Evolutionary conservation across 2,113 vertebrate genomes (phyloP).

Genomic region (Chaetodon auriga): DNA sequence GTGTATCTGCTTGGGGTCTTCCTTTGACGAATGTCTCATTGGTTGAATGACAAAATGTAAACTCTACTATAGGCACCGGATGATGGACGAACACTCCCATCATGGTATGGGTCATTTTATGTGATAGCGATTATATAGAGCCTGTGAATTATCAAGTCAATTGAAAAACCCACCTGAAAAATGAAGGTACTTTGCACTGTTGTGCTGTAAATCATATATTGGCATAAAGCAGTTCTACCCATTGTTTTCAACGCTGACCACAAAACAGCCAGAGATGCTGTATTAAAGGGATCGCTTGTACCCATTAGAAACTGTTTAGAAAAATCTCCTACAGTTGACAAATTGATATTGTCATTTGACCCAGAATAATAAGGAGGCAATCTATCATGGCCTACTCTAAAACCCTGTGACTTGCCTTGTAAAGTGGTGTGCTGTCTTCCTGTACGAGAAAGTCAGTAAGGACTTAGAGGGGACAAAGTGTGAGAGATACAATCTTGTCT

Average conservation of each 20-base stretch:
- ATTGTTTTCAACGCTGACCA: neutral
- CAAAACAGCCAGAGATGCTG: neutral
- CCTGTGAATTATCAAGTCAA: neutral
- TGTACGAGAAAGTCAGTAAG: slow-evolving; percentile 37
- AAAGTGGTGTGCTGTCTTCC: neutral
- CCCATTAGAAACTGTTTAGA: neutral
- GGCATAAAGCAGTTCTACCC: neutral
- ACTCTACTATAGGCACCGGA: neutral
- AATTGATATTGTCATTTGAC: neutral
- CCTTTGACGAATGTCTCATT: neutral
- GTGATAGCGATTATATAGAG: neutral
- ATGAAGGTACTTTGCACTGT: neutral
- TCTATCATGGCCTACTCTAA: neutral
- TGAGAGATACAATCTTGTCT: slow-evolving; percentile 55
- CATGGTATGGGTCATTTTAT: neutral
- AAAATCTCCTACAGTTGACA: neutral
- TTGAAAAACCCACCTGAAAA: neutral
- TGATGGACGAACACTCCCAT: neutral
- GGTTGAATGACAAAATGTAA: neutral
- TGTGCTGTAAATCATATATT: neutral
- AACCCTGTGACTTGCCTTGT: neutral
- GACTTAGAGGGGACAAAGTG: slow-evolving; percentile 28
- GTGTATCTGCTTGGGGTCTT: neutral
- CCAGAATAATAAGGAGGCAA: neutral
- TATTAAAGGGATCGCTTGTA: neutral